These are phyloP conservation scores for Mesorhabditis sp. DNA, from an alignment of 2,888 invertebrate genomes.

Conservation along the genomic window DNA sequence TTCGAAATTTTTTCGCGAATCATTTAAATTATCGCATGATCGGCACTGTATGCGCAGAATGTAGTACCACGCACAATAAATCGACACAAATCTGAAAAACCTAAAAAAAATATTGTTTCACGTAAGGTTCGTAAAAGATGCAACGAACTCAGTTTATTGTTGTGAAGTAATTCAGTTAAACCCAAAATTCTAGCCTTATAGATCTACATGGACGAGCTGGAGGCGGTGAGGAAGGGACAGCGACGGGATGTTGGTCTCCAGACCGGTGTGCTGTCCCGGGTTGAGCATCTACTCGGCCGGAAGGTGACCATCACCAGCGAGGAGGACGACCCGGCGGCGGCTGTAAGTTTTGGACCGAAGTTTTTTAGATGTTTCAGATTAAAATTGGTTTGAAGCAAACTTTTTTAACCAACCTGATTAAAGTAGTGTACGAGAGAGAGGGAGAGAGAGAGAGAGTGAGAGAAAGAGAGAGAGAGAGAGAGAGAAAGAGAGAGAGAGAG, in stretches of 20 bases:
- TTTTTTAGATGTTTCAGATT: too few species aligned
- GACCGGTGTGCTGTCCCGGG: conserved; percentile 43
- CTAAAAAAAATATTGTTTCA: not conserved
- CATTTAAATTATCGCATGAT: too few species aligned
- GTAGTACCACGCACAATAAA: too few species aligned
- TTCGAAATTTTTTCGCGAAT: too few species aligned
- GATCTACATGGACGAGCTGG: conserved; percentile 37
- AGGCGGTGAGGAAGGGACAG: conserved; percentile 28
- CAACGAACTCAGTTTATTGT: not conserved
- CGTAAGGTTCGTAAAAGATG: not conserved
- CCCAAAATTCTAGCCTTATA: too few species aligned
- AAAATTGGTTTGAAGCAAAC: too few species aligned
- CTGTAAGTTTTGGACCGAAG: too few species aligned
- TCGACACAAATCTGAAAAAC: too few species aligned
- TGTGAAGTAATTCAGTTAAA: too few species aligned
- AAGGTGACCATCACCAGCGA: conserved; percentile 9
- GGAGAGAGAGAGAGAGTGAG: not conserved
- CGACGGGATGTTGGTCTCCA: conserved; percentile 48
- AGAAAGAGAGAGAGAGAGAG: not conserved
- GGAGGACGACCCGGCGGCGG: not conserved
- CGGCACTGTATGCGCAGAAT: too few species aligned
- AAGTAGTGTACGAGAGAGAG: conserved; percentile 13
- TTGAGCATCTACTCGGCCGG: conserved; percentile 40
- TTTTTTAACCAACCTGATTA: too few species aligned
- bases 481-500: conserved; percentile 13